Conservation (phyloP, 2,113 vertebrate genomes). For the Paracanthobrama guichenoti region DNA sequence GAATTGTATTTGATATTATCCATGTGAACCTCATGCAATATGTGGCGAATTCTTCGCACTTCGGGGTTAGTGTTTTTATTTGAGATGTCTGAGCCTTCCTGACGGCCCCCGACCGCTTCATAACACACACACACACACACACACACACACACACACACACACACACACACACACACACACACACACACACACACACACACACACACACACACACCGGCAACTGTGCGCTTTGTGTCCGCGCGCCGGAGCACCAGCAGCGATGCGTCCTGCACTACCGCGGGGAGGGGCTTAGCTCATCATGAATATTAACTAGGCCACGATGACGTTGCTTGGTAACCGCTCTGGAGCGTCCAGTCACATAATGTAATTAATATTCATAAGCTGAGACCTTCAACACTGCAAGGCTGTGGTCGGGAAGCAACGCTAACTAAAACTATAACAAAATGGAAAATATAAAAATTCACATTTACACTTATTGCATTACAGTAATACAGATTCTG, state of each 20-base stretch:
- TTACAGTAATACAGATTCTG: background rate
- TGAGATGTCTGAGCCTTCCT: background rate
- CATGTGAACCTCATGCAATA: background rate
- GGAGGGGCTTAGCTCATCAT: constrained; percentile 10
- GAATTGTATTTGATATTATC: background rate
- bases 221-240: background rate
- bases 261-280: background rate
- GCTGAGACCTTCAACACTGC: background rate
- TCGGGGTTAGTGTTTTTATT: constrained; percentile 5
- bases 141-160: no score
- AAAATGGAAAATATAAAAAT: no score
- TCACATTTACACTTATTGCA: no score
- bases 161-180: no score
- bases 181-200: no score
- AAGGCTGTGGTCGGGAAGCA: background rate
- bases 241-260: background rate
- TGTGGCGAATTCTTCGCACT: constrained; percentile 28
- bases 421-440: background rate
- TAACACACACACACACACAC: no score
- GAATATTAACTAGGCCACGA: constrained; percentile 24
- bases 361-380: constrained; percentile 13
- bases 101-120: no score
- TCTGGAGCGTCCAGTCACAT: constrained; percentile 7
- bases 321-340: constrained; percentile 32
- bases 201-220: no score